Evolutionary conservation across 2,888 invertebrate species (phyloP), one percentile per base, ranked within the genome.

Genomic region (Caenorhabditis zanzibari): DNA sequence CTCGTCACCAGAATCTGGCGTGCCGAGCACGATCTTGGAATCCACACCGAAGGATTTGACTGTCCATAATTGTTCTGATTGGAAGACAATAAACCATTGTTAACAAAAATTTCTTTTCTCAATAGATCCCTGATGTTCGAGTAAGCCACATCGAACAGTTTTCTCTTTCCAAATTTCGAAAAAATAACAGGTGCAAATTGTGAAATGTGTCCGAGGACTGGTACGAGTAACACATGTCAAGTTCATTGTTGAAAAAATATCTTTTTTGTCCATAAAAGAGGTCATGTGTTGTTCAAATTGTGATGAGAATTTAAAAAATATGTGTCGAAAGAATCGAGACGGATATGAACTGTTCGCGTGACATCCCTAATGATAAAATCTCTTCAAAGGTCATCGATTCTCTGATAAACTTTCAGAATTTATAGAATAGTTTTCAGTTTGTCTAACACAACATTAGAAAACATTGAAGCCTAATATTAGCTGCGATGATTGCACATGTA

Each of bases 61-160:
- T 22, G 66, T 26, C 75, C 75, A 59, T 75, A 35, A 75, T 26
- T 35, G 2, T 47, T 19, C 64, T 54, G 16, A 41, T 71, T 69
- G 24, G 19, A 22, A 16, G 7, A 9, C 52, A 73, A 61, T 73
- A 73, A 73, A 73, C 44, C 28, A 6, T 38, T 73, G 72, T 73
- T 73, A 52, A 73, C 61, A 69, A 69, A 41, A 35, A 4, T n/a
- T 0, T 44, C 10, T 28, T 63, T 26, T 44, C 5, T 63, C 47
- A n/a, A 14, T 16, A n/a, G 12, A 7, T 28, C 28, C 10, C n/a
- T 19, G 2, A 5, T 64, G 28, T 19, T 24, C 16, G 14, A 24
- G 41, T 26, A 63, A 3, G 0, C 19, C 4, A 47, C 44, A 44
- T 14, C 0, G 16, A 44, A 14, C 14, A 6, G n/a, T 47, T 19